phyloP scores from a whole-genome alignment of 2,113 vertebrate species.

The Callaeas wilsoni region DNA sequence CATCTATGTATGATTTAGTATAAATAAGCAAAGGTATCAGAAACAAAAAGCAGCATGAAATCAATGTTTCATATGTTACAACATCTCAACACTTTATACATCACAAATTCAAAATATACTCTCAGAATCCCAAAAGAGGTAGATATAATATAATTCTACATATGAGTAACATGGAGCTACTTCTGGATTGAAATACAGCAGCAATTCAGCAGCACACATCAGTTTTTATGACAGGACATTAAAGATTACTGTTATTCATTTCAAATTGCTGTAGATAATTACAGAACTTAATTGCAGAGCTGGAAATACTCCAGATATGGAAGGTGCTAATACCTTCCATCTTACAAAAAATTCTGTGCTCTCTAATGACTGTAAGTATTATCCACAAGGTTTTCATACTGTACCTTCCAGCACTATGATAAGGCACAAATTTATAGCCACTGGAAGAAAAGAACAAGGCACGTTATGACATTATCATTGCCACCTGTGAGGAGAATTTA shows the following conservation, averaged over 20 bases:
- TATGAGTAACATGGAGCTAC: background rate
- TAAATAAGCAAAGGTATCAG: background rate
- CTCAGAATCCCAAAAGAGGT: background rate
- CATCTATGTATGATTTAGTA: background rate
- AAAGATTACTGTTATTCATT: constrained; percentile 39
- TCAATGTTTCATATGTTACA: background rate
- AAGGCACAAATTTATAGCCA: background rate
- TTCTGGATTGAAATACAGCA: background rate
- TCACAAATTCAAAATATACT: background rate
- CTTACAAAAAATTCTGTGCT: background rate
- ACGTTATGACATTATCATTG: background rate
- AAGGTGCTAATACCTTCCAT: constrained; percentile 10
- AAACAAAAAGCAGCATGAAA: background rate
- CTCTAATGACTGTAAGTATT: background rate
- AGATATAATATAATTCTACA: background rate
- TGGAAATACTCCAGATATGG: constrained; percentile 38
- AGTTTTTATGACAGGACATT: constrained; percentile 17
- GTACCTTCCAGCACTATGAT: background rate
- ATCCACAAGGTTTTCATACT: background rate
- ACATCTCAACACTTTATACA: background rate
- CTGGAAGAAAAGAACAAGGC: background rate
- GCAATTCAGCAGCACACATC: background rate
- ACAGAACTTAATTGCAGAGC: constrained; percentile 34
- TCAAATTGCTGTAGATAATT: constrained; percentile 44
- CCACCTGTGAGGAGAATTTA: background rate